Evolutionary conservation across 2,113 vertebrate species (phyloP), one percentile per base, ranked within the genome.

Genomic region (Urocitellus parryii): DNA sequence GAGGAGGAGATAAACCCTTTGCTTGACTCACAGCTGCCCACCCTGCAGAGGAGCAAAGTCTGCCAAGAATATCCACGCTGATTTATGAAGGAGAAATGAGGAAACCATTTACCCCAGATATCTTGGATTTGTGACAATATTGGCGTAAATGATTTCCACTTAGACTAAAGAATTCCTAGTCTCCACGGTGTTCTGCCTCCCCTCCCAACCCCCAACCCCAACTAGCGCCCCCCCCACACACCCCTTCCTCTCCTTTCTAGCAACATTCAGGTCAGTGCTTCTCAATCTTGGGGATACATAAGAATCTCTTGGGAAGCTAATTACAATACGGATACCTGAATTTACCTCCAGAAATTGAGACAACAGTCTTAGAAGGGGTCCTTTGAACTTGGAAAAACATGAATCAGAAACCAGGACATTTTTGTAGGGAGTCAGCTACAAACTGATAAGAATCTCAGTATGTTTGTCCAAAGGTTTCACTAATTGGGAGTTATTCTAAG

Each of bases 11-110:
- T 90, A 97, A 97, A 63, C 14, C 92, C 96, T 96, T 96, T 39
- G 17, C 93, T 88, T 96, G 98, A 97, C 97, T 98, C 98, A 81
- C 97, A 97, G 98, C 98, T 98, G 98, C 97, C 98, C 97, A 97
- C 97, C 96, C 98, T 92, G 96, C 97, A 96, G 2, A 97, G 96
- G 82, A 90, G 76, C 42, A 65, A 95, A 89, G 96, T 95, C 96
- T 97, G 98, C 98, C 98, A 98, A 98, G 97, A 98, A 90, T 83
- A 92, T 96, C 97, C 97, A 96, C 86, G 78, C 84, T 98, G 98
- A 98, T 98, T 98, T 98, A 98, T 93, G 97, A 97, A 97, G 96
- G 98, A 97, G 97, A 98, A 96, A 98, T 92, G 96, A 98, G 98
- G 98, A 98, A 98, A 97, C 0, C 2, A 97, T 90, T 97, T 96